These are phyloP conservation scores for Petroica traversi DNA, from an alignment of 2,113 vertebrate species.

Conservation along the genomic window DNA sequence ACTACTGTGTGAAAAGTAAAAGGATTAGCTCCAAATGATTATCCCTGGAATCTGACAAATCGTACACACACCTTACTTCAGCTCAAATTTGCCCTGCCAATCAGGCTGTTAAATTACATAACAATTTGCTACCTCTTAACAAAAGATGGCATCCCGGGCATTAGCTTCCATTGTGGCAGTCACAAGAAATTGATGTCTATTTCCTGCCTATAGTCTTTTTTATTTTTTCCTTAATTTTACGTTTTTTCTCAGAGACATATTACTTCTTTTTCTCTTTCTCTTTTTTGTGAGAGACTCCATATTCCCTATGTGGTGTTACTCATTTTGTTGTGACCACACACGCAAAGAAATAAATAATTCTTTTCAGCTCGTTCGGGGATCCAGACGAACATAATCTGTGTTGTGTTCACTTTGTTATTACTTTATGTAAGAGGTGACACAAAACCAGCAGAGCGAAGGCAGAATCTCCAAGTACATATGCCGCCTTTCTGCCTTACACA, in stretches of 20 bases:
- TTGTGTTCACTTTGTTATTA: constrained; percentile 30
- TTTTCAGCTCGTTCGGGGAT: not conserved
- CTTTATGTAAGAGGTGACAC: constrained; percentile 33
- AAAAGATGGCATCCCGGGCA: not conserved
- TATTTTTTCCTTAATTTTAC: not conserved
- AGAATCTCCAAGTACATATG: not conserved
- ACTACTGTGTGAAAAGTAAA: not conserved
- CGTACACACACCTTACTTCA: not conserved
- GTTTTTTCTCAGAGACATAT: not conserved
- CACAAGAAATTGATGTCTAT: constrained; percentile 14
- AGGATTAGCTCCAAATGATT: constrained; percentile 26
- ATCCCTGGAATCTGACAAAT: constrained; percentile 36
- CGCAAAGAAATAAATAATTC: not conserved
- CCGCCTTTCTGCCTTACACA: constrained; percentile 6
- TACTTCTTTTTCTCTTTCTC: fast-evolving
- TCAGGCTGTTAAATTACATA: constrained; percentile 32
- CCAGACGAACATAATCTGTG: not conserved
- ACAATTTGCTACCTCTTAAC: constrained; percentile 43
- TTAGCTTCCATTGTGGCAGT: not conserved
- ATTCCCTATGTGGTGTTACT: not conserved
- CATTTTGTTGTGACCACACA: not conserved
- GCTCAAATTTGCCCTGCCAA: constrained; percentile 35
- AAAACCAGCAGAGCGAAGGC: not conserved
- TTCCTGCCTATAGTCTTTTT: not conserved
- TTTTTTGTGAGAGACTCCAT: not conserved